Evolutionary conservation across 2,888 invertebrate genomes (phyloP).

Genomic region (Melolontha melolontha): DNA sequence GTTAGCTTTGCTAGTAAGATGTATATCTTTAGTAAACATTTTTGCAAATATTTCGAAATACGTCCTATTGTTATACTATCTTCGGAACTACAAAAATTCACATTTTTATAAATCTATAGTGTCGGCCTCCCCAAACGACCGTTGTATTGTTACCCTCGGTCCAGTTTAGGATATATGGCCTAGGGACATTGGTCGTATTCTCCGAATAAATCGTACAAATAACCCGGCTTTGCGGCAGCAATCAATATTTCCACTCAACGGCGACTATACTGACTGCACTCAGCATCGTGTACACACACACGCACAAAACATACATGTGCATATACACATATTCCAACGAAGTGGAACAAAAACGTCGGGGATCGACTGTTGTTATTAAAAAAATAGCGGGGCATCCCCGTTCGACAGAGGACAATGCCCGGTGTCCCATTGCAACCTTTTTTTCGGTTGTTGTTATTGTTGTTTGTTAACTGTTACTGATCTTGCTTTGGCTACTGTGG

Average conservation of each 20-base stretch:
- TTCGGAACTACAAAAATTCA: slow-evolving; percentile 21
- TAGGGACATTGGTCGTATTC: slow-evolving; percentile 62
- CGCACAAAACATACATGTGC: too few species aligned
- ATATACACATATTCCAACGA: background rate
- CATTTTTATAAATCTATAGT: slow-evolving; percentile 45
- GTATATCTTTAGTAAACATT: too few species aligned
- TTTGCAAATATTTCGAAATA: too few species aligned
- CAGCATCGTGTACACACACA: too few species aligned
- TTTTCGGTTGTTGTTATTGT: slow-evolving; percentile 19
- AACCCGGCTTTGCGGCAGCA: slow-evolving; percentile 55
- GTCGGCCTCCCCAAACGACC: slow-evolving; percentile 52
- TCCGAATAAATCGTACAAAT: slow-evolving; percentile 64
- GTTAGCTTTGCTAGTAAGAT: too few species aligned
- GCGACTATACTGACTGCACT: too few species aligned
- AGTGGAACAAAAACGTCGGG: slow-evolving; percentile 20
- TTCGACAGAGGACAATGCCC: slow-evolving; percentile 54
- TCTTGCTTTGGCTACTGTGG: slow-evolving; percentile 28
- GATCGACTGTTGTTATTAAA: slow-evolving; percentile 60
- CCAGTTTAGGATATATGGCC: slow-evolving; percentile 61
- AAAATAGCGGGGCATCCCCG: slow-evolving; percentile 57
- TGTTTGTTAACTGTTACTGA: slow-evolving; percentile 11
- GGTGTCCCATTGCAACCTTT: slow-evolving; percentile 13
- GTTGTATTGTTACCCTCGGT: slow-evolving; percentile 54
- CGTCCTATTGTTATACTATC: too few species aligned
- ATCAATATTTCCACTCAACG: slow-evolving; percentile 59